These are phyloP conservation scores for Melanotaenia trifasciata DNA, from an alignment of 2,797 vertebrate genomes.

Conservation along the genomic window DNA sequence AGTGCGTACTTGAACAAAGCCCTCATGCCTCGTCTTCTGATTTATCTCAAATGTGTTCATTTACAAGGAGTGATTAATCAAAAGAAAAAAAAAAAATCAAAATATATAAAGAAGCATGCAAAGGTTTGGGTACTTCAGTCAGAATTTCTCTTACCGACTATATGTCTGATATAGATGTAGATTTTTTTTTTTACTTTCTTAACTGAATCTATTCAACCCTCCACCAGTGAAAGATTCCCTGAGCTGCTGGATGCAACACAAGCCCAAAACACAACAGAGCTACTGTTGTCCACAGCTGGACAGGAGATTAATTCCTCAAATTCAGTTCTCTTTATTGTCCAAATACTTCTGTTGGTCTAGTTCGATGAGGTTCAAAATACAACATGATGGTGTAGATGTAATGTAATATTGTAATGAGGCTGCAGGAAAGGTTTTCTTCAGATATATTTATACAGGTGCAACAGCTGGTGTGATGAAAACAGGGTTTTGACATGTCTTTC, in stretches of 20 bases:
- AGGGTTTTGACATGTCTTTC: background rate
- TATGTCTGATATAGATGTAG: background rate
- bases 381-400: background rate
- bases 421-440: background rate
- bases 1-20: constrained; percentile 48
- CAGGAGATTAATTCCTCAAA: background rate
- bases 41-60: constrained; percentile 38
- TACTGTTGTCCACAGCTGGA: background rate
- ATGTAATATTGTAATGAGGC: background rate
- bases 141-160: background rate
- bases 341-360: background rate
- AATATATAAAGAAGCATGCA: background rate
- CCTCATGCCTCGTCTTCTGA: constrained; percentile 29
- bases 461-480: too few species aligned
- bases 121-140: background rate
- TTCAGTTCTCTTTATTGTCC: background rate
- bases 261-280: background rate
- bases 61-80: constrained; percentile 10
- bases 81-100: background rate
- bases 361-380: background rate
- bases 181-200: background rate
- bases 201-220: background rate
- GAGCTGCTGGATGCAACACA: background rate
- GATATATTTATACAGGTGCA: background rate
- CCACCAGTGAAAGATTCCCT: background rate